Conservation (phyloP, 2,888 invertebrate genomes). For the Lydus trimaculatus region DNA sequence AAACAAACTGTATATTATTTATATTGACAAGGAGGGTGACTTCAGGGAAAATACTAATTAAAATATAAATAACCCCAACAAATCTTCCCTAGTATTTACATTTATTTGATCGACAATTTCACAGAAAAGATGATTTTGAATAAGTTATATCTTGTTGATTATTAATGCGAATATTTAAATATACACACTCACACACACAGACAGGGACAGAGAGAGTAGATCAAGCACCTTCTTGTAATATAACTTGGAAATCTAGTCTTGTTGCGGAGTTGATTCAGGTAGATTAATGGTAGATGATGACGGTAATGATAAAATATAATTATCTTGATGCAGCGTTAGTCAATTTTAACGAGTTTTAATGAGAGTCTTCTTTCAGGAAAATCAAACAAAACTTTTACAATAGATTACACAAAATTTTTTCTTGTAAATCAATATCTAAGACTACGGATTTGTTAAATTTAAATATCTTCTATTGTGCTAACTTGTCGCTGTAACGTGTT, state of each 20-base stretch:
- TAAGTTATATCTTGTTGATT: background rate
- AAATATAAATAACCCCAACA: too few species aligned
- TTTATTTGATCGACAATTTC: background rate
- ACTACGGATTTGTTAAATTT: too few species aligned
- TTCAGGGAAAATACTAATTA: too few species aligned
- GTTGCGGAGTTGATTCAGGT: background rate
- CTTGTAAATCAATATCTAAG: too few species aligned
- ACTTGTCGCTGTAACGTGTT: too few species aligned
- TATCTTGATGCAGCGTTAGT: background rate
- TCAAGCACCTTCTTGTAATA: background rate
- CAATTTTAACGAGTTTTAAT: conserved; percentile 2
- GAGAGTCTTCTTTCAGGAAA: background rate
- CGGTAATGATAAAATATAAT: background rate
- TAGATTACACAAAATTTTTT: too few species aligned
- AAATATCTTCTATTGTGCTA: too few species aligned
- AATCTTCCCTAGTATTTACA: background rate
- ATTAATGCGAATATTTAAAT: background rate
- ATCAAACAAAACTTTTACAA: background rate
- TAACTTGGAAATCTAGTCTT: background rate
- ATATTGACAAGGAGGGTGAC: background rate
- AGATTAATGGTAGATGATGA: conserved; percentile 6
- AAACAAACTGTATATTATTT: too few species aligned
- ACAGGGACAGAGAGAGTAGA: background rate
- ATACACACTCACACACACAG: too few species aligned
- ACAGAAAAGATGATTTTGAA: too few species aligned